phyloP scores from a whole-genome alignment of 2,888 invertebrate species.

The Patella depressa region DNA sequence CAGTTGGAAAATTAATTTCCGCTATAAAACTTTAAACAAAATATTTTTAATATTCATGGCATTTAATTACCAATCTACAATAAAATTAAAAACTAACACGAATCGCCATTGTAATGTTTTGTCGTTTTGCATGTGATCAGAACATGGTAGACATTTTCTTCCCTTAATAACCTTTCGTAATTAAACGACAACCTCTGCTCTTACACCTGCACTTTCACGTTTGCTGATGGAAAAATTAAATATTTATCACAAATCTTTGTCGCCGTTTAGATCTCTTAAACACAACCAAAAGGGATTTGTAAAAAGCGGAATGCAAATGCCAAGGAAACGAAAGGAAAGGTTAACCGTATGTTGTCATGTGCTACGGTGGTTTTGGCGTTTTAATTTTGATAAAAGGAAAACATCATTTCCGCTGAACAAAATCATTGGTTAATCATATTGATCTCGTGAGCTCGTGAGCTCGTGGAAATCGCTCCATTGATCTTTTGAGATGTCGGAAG shows the following conservation, averaged over 20 bases:
- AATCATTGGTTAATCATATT: slow-evolving; percentile 11
- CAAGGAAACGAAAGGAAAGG: slow-evolving; percentile 23
- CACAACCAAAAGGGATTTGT: slow-evolving; percentile 11
- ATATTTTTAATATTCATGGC: too few species aligned
- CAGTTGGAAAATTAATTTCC: too few species aligned
- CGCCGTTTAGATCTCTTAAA: slow-evolving; percentile 4
- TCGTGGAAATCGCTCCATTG: slow-evolving; percentile 3
- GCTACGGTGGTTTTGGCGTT: slow-evolving; percentile 3
- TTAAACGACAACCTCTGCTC: neutral
- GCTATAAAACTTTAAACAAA: too few species aligned
- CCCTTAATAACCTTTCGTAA: neutral
- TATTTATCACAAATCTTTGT: slow-evolving; percentile 22
- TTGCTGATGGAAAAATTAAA: slow-evolving; percentile 30
- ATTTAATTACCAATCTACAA: too few species aligned
- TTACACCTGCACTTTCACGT: slow-evolving; percentile 25
- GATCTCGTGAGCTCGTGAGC: slow-evolving; percentile 5
- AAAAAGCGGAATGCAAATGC: slow-evolving; percentile 24
- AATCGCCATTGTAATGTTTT: too few species aligned
- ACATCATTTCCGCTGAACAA: slow-evolving; percentile 24
- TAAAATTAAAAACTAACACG: too few species aligned
- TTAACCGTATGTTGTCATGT: slow-evolving; percentile 6
- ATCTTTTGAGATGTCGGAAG: slow-evolving; percentile 13
- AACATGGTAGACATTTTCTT: too few species aligned
- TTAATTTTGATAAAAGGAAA: slow-evolving; percentile 22
- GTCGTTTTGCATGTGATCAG: too few species aligned